These are phyloP conservation scores for Varanus komodoensis DNA, from an alignment of 2,113 vertebrate genomes.

Conservation along the genomic window DNA sequence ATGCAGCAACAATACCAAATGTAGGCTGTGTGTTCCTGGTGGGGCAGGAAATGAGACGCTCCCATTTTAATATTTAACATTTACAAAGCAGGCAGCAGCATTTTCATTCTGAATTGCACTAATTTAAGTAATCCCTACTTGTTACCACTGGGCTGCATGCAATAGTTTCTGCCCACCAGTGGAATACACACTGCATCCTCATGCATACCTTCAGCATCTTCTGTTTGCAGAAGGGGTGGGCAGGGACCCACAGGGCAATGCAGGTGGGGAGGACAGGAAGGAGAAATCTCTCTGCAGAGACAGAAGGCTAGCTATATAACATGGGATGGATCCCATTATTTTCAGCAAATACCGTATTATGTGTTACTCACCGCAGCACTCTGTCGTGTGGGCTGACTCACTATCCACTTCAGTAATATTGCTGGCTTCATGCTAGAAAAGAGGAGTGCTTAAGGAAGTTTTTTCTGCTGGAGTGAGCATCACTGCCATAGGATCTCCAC, in stretches of 20 bases:
- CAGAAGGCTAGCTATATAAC: not conserved
- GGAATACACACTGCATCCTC: not conserved
- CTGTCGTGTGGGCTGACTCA: not conserved
- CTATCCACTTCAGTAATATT: not conserved
- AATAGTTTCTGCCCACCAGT: not conserved
- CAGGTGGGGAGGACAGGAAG: not conserved
- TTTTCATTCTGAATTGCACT: not conserved
- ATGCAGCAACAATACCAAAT: slow-evolving; percentile 7
- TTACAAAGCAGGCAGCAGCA: not conserved
- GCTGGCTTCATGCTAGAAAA: not conserved
- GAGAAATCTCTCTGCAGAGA: not conserved
- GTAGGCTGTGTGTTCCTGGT: not conserved
- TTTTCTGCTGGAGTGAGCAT: not conserved
- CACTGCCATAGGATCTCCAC: not conserved
- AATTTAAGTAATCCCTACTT: not conserved
- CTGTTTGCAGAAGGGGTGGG: not conserved
- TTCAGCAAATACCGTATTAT: not conserved
- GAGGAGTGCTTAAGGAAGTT: no score
- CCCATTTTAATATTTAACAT: not conserved
- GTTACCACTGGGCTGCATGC: not conserved
- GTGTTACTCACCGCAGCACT: not conserved
- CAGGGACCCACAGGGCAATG: not conserved
- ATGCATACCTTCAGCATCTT: not conserved
- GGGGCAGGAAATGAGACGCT: slow-evolving; percentile 14
- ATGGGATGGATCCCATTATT: not conserved